phyloP scores from a whole-genome alignment of 2,888 invertebrate species.

The Diplazon laetatorius region DNA sequence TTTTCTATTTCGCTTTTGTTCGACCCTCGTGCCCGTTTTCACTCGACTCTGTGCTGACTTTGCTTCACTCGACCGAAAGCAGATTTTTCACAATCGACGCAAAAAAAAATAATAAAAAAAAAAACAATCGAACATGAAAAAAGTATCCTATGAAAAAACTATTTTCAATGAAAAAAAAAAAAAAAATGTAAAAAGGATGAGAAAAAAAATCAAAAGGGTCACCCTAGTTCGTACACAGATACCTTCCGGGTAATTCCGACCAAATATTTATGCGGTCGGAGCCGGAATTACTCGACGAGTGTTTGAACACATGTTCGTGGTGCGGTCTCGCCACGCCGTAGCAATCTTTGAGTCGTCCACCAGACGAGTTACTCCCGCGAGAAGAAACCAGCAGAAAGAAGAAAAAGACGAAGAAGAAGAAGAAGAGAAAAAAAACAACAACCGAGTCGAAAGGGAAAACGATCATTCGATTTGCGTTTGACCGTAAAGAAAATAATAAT shows the following conservation, averaged over 20 bases:
- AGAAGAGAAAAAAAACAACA: constrained; percentile 5
- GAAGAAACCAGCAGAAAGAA: constrained; percentile 1
- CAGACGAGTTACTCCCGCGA: constrained; percentile 52
- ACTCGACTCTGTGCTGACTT: no score
- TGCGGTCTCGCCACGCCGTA: constrained; percentile 29
- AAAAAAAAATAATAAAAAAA: no score
- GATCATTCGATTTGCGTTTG: constrained; percentile 22
- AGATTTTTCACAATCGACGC: no score
- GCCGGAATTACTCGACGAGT: constrained; percentile 61
- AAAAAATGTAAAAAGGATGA: no score
- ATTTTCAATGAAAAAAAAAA: no score
- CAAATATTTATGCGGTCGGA: constrained; percentile 70
- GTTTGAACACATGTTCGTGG: constrained; percentile 66
- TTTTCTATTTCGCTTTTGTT: no score
- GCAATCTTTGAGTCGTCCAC: constrained; percentile 55
- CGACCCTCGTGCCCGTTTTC: no score
- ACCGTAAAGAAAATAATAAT: constrained; percentile 20
- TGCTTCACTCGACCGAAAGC: no score
- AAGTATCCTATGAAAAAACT: no score
- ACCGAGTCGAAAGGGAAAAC: constrained; percentile 2
- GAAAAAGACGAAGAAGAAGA: no score
- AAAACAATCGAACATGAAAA: no score
- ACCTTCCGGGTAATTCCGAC: constrained; percentile 66
- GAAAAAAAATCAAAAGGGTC: constrained; percentile 6
- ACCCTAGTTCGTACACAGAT: constrained; percentile 21